Conservation (phyloP, 2,797 vertebrate species). For the Myotis findleyi region DNA sequence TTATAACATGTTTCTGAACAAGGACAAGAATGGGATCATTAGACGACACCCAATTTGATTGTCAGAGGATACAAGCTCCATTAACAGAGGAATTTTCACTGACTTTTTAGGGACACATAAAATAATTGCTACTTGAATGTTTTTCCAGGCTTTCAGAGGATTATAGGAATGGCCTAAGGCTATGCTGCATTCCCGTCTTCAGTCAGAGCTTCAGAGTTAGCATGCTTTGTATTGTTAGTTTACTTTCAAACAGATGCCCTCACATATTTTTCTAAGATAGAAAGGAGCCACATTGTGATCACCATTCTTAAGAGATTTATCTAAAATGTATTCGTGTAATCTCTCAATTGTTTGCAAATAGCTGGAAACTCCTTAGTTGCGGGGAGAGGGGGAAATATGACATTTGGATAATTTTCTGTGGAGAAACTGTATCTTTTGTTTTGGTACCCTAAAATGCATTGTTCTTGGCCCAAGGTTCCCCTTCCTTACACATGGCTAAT, state of each 20-base stretch:
- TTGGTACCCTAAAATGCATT: not conserved
- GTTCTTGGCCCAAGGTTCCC: not conserved
- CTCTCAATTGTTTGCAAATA: not conserved
- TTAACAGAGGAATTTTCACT: slow-evolving; percentile 46
- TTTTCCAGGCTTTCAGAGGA: slow-evolving; percentile 39
- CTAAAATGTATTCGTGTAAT: not conserved
- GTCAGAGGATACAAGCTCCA: not conserved
- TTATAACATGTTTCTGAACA: slow-evolving; percentile 35
- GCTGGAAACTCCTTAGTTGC: not conserved
- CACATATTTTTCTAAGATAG: slow-evolving; percentile 5
- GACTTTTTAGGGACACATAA: slow-evolving; percentile 35
- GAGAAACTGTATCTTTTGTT: not conserved
- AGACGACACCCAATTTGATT: not conserved
- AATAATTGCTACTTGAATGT: slow-evolving; percentile 45
- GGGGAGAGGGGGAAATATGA: not conserved
- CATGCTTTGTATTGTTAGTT: not conserved
- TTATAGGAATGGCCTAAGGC: not conserved
- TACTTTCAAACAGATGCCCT: not conserved
- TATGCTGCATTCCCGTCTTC: not conserved
- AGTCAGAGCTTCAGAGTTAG: not conserved
- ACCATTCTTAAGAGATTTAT: not conserved
- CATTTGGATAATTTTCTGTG: not conserved
- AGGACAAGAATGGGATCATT: not conserved
- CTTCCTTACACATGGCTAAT: not conserved
- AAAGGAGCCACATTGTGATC: not conserved